Base-by-base conservation (phyloP, 2,113 vertebrate species). In the Lamprologus speciosus region DNA sequence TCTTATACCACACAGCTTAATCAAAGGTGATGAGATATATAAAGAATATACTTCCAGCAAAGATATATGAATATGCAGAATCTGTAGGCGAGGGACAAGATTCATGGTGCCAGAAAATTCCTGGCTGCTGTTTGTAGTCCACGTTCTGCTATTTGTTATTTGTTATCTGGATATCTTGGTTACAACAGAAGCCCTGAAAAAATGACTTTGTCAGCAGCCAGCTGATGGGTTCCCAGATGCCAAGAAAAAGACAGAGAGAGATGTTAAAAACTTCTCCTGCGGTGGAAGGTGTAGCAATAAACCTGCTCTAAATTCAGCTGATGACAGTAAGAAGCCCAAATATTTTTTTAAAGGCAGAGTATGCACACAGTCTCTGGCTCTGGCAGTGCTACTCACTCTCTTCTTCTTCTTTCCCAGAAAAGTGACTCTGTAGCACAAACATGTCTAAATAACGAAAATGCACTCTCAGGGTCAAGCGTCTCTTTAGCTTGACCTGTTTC, bases 381-480 rank as follows among this genome's bases (percentile, higher is more conserved):
- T 58, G 47, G 35, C 81, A 65, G 40, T 47, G 40, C 35, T 31
- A 23, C 84, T 78, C 47, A 31, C 37, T 82, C 37, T 73, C 28
- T 87, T 63, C 9, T 33, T 4, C 80, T 50, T 47, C 82, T 47
- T 17, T 86, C 53, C 58, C 51, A 47, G 82, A 87, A 81, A 81
- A 75, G 83, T 85, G 88, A 87, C 93, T 87, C 28, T 54, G 81
- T 53, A 9, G 28, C 80, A 90, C 75, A 90, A 85, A 83, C 65
- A 58, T 31, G 58, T 87, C 57, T 90, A 81, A 92, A 92, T 93
- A 92, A 94, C 88, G 73, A 92, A 92, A 90, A 86, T 47, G 68
- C 37, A 63, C 70, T 85, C 55, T 37, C 45, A 83, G 88, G 93
- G 91, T 93, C 92, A 93, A 88, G 73, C 16, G 7, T 54, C 65